A percentile compares a stretch with the other conserved stretches of the same genome.
Evolutionary conservation across 2,888 invertebrate genomes (phyloP).

Genomic region (Cosmia pyralina): DNA sequence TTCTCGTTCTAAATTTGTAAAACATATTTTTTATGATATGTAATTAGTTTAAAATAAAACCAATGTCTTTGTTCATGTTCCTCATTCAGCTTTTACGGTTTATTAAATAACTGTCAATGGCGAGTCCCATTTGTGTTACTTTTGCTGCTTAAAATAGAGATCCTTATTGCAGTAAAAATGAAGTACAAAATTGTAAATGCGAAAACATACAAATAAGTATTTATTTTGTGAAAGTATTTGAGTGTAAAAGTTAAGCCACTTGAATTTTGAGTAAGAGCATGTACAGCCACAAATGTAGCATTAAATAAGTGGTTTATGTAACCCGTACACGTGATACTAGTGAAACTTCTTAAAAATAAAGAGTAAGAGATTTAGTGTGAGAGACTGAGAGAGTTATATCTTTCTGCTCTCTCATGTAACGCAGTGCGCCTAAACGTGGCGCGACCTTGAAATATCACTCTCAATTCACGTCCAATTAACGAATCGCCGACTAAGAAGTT

Average conservation of each 20-base stretch:
- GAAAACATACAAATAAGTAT: not conserved
- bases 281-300: not conserved
- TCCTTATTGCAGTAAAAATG: not conserved
- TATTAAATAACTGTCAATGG: not conserved
- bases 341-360: too few species aligned
- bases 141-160: not conserved
- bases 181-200: not conserved
- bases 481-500: too few species aligned
- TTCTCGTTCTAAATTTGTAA: not conserved
- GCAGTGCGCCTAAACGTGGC: too few species aligned
- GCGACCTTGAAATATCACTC: too few species aligned
- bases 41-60: not conserved
- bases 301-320: not conserved
- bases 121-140: not conserved
- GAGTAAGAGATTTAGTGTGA: too few species aligned
- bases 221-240: constrained; percentile 1
- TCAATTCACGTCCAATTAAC: too few species aligned
- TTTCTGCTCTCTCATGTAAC: too few species aligned
- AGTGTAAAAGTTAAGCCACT: not conserved
- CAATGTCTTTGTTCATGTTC: not conserved
- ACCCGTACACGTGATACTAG: too few species aligned
- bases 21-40: not conserved
- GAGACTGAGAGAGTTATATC: too few species aligned
- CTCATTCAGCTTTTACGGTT: not conserved
- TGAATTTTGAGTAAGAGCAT: not conserved